A percentile compares a stretch with the other conserved stretches of the same genome.
phyloP scores from a whole-genome alignment of 1,140 invertebrate species.

The Drosophila chauvacae region DNA sequence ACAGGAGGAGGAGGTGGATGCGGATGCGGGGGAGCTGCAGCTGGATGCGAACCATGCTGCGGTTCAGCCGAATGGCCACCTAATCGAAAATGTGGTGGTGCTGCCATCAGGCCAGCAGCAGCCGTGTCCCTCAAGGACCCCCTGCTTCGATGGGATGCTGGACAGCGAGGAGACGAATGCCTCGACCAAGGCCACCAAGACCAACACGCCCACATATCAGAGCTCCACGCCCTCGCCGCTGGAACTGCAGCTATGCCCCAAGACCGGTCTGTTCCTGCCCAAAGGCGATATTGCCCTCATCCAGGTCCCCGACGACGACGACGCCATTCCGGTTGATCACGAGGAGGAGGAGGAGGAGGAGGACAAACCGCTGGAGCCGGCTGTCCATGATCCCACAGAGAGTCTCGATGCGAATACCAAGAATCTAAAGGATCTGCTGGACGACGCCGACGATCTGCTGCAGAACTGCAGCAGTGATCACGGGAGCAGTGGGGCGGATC shows the following conservation, averaged over 20 bases:
- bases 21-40: conserved; percentile 10
- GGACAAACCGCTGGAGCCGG: conserved; percentile 8
- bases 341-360: conserved; percentile 17
- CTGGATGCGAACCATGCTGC: conserved; percentile 2
- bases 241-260: conserved; percentile 78
- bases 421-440: conserved; percentile 81
- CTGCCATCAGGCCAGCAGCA: conserved; percentile 45
- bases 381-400: conserved; percentile 9
- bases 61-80: conserved; percentile 21
- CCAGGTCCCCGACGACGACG: conserved; percentile 25
- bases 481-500: conserved; percentile 84
- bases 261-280: conserved; percentile 75
- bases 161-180: conserved; percentile 69
- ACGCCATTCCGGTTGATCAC: neutral
- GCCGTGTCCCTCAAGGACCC: neutral
- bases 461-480: conserved; percentile 86
- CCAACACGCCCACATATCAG: conserved; percentile 78
- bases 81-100: conserved; percentile 62
- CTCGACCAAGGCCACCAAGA: conserved; percentile 70
- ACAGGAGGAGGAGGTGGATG: conserved; percentile 6
- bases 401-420: conserved; percentile 74
- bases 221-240: conserved; percentile 63
- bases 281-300: conserved; percentile 36
- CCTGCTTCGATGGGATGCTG: conserved; percentile 63
- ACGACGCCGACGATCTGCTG: conserved; percentile 84